Conservation (phyloP, 2,888 invertebrate genomes). For the Leptarthrus brevirostris region DNA sequence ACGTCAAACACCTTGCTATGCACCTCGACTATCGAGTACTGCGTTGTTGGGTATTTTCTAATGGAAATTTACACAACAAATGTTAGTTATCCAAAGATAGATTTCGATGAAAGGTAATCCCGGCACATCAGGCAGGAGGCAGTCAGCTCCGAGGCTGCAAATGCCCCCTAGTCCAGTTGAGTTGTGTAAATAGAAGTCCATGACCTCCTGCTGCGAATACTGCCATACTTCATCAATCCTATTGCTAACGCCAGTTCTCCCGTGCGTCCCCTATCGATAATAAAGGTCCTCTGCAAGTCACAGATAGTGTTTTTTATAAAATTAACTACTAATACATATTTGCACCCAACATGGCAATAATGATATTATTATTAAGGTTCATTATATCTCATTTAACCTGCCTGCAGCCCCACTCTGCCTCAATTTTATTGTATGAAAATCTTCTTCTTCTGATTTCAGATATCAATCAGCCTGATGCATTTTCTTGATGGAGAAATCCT, state of each 20-base stretch:
- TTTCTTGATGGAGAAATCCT: constrained; percentile 48
- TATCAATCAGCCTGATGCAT: constrained; percentile 51
- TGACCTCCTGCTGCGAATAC: background rate
- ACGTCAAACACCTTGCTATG: background rate
- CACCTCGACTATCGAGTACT: background rate
- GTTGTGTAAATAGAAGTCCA: background rate
- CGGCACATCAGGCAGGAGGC: background rate
- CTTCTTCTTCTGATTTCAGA: constrained; percentile 51
- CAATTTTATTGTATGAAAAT: constrained; percentile 1
- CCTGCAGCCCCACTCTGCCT: background rate
- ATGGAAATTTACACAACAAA: constrained; percentile 25
- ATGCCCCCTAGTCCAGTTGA: too few relatives aligned
- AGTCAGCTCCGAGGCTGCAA: background rate
- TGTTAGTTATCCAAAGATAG: background rate
- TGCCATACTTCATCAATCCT: background rate
- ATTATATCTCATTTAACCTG: too few relatives aligned
- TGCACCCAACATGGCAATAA: background rate
- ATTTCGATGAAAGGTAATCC: background rate
- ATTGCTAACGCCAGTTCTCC: background rate
- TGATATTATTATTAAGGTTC: too few relatives aligned
- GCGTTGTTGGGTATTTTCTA: background rate
- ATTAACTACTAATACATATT: background rate
- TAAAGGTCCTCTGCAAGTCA: too few relatives aligned
- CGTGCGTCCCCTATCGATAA: too few relatives aligned
- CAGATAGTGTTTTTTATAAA: too few relatives aligned